Evolutionary conservation across 2,888 invertebrate species (phyloP).

Genomic region (Spisula solida): DNA sequence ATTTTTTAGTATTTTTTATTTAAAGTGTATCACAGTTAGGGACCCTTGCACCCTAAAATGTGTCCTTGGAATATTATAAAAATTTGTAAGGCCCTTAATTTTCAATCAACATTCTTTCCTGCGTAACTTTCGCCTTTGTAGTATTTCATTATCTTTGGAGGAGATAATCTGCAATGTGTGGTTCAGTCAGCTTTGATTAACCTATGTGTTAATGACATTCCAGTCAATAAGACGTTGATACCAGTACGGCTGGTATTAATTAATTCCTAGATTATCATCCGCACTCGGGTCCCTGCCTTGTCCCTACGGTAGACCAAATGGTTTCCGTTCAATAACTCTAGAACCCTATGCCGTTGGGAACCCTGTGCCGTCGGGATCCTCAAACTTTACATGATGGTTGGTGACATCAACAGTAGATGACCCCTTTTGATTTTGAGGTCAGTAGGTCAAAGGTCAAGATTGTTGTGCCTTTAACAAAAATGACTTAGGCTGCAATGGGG

Average conservation of each 20-base stretch:
- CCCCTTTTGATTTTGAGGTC: no score
- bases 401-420: no score
- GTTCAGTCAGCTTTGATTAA: background rate
- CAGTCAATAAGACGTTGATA: background rate
- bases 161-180: background rate
- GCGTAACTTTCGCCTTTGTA: background rate
- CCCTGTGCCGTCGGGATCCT: no score
- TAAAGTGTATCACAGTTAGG: background rate
- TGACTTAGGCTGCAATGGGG: no score
- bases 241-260: background rate
- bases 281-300: no score
- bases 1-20: background rate
- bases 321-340: no score
- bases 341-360: no score
- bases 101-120: constrained; percentile 3
- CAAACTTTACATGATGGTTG: no score
- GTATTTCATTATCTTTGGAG: constrained; percentile 16
- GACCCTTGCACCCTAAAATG: background rate
- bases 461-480: no score
- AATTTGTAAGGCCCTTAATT: background rate
- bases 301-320: no score
- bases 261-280: no score
- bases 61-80: background rate
- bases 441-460: no score
- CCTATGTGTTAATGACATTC: constrained; percentile 12